Base-by-base conservation (phyloP, 2,113 vertebrate genomes). In the Lophotis ruficrista region DNA sequence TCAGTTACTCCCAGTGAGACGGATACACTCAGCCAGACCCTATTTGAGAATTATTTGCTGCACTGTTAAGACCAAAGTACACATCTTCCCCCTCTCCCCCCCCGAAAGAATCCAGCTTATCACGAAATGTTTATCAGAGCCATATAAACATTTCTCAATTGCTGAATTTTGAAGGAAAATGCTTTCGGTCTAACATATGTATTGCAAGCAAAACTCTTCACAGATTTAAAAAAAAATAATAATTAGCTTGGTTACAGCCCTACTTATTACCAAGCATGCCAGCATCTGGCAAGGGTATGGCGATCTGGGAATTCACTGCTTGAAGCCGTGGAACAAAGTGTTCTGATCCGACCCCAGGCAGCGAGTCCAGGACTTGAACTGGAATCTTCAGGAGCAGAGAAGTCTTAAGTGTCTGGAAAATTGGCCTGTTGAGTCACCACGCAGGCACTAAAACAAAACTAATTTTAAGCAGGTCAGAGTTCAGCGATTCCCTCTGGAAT, bases 391-490 rank as follows among this genome's bases (percentile, higher is more conserved):
- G 97, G 97, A 98, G 97, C 97, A 97, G 94, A 98, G 96, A 97
- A 94, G 72, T 98, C 97, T 95, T 97, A 97, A 98, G 97, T 96
- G 97, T 97, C 96, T 98, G 97, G 98, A 98, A 98, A 98, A 97
- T 94, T 97, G 97, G 97, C 97, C 96, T 95, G 96, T 98, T 98
- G 98, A 98, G 98, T 98, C 98, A 98, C 96, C 95, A 97, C 79
- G 80, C 97, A 98, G 97, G 97, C 97, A 98, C 97, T 97, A 98
- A 98, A 98, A 98, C 98, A 98, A 98, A 98, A 98, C 98, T 98
- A 98, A 98, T 98, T 98, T 98, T 98, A 98, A 98, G 98, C 98
- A 98, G 98, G 98, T 98, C 98, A 98, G 93, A 98, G 98, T 98
- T 98, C 98, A 98, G 97, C 89, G 96, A 96, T 98, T 98, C 98